These are phyloP conservation scores for Aptenodytes patagonicus DNA, from an alignment of 2,113 vertebrate species.

Conservation along the genomic window DNA sequence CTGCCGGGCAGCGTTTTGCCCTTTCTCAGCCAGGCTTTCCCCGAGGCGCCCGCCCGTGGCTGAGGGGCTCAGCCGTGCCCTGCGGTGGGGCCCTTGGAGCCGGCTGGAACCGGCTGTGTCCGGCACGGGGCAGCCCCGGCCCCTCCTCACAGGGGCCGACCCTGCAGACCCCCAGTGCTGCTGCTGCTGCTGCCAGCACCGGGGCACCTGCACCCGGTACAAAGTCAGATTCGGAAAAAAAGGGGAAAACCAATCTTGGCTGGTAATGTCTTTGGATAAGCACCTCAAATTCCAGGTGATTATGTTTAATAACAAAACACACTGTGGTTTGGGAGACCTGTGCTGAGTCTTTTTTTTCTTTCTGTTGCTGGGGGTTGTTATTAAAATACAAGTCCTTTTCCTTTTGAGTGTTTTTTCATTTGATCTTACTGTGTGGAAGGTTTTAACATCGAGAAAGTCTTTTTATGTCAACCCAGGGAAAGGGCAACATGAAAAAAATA, in stretches of 20 bases:
- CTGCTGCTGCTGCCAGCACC: rapidly evolving
- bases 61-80: neutral
- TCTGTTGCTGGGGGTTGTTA: neutral
- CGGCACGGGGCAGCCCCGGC: rapidly evolving
- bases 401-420: neutral
- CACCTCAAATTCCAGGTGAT: neutral
- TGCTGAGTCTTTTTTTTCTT: neutral
- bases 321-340: neutral
- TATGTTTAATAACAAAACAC: neutral
- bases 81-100: neutral
- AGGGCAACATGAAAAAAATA: neutral
- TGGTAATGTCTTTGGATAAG: neutral
- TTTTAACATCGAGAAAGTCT: neutral
- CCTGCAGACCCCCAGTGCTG: rapidly evolving
- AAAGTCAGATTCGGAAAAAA: neutral
- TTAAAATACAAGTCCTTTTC: neutral
- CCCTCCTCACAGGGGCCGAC: rapidly evolving
- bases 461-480: neutral
- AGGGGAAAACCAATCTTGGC: neutral
- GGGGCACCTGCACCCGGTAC: rapidly evolving
- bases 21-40: neutral
- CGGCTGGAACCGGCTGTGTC: neutral
- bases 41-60: neutral
- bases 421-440: neutral
- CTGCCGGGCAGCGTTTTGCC: neutral